Conservation (phyloP, 2,113 vertebrate genomes). For the Philantomba maxwellii region DNA sequence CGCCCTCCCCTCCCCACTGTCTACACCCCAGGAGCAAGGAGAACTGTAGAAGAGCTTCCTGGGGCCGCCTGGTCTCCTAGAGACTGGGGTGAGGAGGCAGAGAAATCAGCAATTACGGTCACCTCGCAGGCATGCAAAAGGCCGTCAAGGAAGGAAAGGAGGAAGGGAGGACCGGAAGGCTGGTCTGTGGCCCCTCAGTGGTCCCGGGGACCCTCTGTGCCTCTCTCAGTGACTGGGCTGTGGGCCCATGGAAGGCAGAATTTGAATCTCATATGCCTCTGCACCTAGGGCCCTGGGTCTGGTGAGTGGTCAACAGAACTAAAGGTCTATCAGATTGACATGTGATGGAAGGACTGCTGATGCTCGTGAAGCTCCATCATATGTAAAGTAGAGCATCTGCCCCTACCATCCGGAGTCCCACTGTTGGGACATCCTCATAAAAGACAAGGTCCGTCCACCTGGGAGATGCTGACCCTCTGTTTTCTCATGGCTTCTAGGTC, state of each 20-base stretch:
- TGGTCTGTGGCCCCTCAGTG: neutral
- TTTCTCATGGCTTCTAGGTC: constrained; percentile 82
- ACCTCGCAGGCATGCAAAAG: neutral
- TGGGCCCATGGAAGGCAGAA: neutral
- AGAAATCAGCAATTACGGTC: neutral
- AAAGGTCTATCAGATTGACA: neutral
- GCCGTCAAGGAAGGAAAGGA: neutral
- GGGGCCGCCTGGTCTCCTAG: neutral
- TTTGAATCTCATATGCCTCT: neutral
- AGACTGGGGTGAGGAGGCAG: neutral
- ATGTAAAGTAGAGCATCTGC: neutral
- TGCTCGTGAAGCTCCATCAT: neutral
- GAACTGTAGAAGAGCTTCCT: neutral
- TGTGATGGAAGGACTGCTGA: neutral
- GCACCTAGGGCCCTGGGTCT: neutral
- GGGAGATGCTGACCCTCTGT: constrained; percentile 22
- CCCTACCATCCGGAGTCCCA: neutral
- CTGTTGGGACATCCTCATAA: neutral
- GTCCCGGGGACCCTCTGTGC: neutral
- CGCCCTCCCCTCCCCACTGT: neutral
- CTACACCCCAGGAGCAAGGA: neutral
- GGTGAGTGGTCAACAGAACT: neutral
- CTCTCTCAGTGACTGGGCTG: neutral
- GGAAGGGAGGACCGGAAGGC: neutral
- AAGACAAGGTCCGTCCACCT: neutral